These are phyloP conservation scores for Sarcophaga subvicina DNA, from an alignment of 2,888 invertebrate species.

Conservation along the genomic window DNA sequence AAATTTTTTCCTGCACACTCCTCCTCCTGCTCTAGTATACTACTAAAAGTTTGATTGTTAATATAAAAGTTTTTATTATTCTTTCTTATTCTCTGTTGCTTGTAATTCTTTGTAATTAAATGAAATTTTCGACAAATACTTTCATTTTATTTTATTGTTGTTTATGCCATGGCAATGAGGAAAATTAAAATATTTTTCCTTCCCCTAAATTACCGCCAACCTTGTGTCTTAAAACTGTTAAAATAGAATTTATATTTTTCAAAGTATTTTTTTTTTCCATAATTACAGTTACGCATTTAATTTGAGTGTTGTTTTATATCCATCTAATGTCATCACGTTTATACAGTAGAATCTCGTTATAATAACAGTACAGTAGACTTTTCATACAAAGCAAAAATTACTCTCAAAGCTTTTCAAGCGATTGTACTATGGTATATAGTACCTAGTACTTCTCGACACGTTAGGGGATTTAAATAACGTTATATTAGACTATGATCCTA, in stretches of 20 bases:
- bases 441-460: too few relatives aligned
- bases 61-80: constrained; percentile 27
- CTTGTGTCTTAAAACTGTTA: constrained; percentile 18
- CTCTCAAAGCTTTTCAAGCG: too few relatives aligned
- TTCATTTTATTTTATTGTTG: constrained; percentile 13
- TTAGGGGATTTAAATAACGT: too few relatives aligned
- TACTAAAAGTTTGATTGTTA: constrained; percentile 47
- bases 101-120: constrained; percentile 60
- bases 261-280: constrained; percentile 36
- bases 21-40: neutral
- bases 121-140: constrained; percentile 47
- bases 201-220: neutral
- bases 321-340: constrained; percentile 20
- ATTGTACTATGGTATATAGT: too few relatives aligned
- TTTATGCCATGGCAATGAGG: constrained; percentile 33
- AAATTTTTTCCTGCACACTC: constrained; percentile 13
- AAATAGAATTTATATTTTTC: constrained; percentile 46
- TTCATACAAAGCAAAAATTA: too few relatives aligned
- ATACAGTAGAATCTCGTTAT: neutral
- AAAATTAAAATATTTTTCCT: neutral
- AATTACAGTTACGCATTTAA: constrained; percentile 61
- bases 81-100: neutral
- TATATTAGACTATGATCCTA: too few relatives aligned
- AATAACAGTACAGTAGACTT: neutral
- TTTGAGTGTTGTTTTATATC: constrained; percentile 47